Conservation (phyloP, 2,797 vertebrate genomes). For the Poeciliopsis paucimaculata region DNA sequence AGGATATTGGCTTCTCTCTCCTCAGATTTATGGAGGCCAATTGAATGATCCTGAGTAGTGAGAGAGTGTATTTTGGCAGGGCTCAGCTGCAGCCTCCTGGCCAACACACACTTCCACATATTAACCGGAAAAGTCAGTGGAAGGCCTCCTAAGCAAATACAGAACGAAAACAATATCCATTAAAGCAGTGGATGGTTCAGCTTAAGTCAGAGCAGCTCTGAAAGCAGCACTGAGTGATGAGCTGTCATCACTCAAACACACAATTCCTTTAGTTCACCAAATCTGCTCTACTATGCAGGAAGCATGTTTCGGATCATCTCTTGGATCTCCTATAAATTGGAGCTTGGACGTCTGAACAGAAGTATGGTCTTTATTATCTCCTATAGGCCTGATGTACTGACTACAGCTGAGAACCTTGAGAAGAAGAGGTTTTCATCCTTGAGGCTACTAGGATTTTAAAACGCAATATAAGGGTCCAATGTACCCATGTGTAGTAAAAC, state of each 20-base stretch:
- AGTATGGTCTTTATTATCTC: background rate
- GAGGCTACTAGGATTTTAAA: background rate
- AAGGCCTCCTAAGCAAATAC: constrained; percentile 19
- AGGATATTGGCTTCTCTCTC: constrained; percentile 40
- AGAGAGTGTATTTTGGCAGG: constrained; percentile 70
- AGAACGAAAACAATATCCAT: constrained; percentile 37
- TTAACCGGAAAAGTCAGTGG: constrained; percentile 19
- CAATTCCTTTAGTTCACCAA: background rate
- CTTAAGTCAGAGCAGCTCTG: constrained; percentile 6
- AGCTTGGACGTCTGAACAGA: background rate
- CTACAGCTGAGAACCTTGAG: background rate
- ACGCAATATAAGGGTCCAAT: background rate
- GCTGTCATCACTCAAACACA: background rate
- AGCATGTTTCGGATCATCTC: background rate
- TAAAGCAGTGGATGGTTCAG: constrained; percentile 20
- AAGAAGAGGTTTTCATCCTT: background rate
- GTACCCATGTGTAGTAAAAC: too few relatives aligned
- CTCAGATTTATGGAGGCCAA: constrained; percentile 67
- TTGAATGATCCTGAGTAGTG: constrained; percentile 70
- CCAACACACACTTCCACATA: constrained; percentile 48
- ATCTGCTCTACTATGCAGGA: background rate
- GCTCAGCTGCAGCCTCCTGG: constrained; percentile 31
- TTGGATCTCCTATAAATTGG: background rate
- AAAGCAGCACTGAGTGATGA: constrained; percentile 8
- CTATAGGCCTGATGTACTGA: background rate